Percentiles rank a stretch among this genome's conserved stretches.
phyloP scores from a whole-genome alignment of 2,888 invertebrate species.

The Meiosimyza platycephala region DNA sequence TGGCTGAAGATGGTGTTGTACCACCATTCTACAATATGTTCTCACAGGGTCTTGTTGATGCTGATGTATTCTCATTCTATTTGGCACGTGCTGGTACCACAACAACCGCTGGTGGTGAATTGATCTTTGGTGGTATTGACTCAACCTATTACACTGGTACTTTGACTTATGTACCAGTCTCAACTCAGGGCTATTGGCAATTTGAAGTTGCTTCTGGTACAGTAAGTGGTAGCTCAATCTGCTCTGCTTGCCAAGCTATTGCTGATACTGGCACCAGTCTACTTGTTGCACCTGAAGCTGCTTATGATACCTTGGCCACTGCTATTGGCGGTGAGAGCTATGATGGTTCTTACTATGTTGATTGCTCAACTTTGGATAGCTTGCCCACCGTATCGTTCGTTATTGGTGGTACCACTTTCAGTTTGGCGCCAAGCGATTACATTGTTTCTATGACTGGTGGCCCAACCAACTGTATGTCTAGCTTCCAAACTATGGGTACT shows the following conservation, averaged over 20 bases:
- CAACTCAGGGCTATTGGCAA: constrained; percentile 93
- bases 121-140: constrained; percentile 93
- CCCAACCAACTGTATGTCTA: constrained; percentile 82
- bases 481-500: constrained; percentile 85
- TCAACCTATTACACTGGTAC: constrained; percentile 79
- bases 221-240: constrained; percentile 71
- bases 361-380: constrained; percentile 79
- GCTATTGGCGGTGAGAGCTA: constrained; percentile 74
- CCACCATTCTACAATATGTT: constrained; percentile 95
- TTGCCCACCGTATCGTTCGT: constrained; percentile 83
- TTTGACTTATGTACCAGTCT: constrained; percentile 78
- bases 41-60: constrained; percentile 75
- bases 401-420: constrained; percentile 79
- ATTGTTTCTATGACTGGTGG: constrained; percentile 68
- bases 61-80: constrained; percentile 92
- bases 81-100: constrained; percentile 76
- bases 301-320: constrained; percentile 78
- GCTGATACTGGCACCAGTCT: constrained; percentile 96
- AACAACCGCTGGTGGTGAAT: constrained; percentile 80
- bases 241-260: constrained; percentile 84
- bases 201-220: constrained; percentile 82
- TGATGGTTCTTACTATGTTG: constrained; percentile 68
- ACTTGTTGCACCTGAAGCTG: constrained; percentile 89
- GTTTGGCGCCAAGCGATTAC: constrained; percentile 84
- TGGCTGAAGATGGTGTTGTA: constrained; percentile 87